Conservation (phyloP, 2,888 invertebrate genomes). For the Trichacis sp. region DNA sequence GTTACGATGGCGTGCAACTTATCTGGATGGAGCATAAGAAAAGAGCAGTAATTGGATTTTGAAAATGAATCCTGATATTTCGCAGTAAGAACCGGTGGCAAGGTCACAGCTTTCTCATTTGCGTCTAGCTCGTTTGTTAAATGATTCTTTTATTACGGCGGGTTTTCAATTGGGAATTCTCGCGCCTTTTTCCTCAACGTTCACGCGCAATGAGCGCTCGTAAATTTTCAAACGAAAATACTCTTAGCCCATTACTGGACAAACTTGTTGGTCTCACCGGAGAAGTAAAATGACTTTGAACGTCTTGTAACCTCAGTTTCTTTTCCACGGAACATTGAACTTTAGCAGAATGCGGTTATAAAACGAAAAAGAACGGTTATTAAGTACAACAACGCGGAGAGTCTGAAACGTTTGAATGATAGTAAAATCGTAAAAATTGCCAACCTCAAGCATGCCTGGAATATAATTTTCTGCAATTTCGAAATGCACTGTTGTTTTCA, state of each 20-base stretch:
- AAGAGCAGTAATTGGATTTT: constrained; percentile 17
- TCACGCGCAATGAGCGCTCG: constrained; percentile 20
- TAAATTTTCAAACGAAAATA: constrained; percentile 42
- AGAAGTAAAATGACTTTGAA: constrained; percentile 21
- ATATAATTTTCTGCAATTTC: constrained; percentile 12
- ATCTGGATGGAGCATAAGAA: constrained; percentile 5
- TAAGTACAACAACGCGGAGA: constrained; percentile 3
- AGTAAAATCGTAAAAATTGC: constrained; percentile 2
- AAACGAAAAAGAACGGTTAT: constrained; percentile 8
- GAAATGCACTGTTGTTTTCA: constrained; percentile 4
- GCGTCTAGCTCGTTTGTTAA: constrained; percentile 16
- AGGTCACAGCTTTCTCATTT: constrained; percentile 20
- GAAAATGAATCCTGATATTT: constrained; percentile 24
- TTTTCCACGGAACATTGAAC: constrained; percentile 17
- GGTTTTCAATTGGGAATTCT: constrained; percentile 16
- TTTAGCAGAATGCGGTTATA: constrained; percentile 6
- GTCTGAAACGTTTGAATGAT: constrained; percentile 1
- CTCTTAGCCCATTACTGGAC: constrained; percentile 34
- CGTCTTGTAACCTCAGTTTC: constrained; percentile 29
- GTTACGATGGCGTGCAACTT: background rate
- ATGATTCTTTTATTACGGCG: constrained; percentile 23
- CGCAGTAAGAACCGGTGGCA: constrained; percentile 26
- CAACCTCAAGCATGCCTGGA: background rate
- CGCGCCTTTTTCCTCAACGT: constrained; percentile 17
- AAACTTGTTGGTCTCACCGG: constrained; percentile 35